Evolutionary conservation across 2,113 vertebrate species (phyloP).

Genomic region (Bubo scandiacus): DNA sequence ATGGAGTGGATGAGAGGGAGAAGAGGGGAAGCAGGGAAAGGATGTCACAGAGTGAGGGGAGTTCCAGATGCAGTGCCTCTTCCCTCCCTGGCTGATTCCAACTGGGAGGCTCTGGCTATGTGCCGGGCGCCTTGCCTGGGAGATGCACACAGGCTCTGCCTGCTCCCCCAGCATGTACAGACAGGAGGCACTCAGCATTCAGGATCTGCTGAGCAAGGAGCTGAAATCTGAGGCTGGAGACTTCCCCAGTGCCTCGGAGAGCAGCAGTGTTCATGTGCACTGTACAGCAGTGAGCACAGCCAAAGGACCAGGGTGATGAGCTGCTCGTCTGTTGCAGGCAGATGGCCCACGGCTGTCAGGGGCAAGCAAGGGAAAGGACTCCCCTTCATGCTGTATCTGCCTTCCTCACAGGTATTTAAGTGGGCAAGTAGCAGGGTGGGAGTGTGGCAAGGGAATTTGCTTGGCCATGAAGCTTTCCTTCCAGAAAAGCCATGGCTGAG

Average conservation of each 20-base stretch:
- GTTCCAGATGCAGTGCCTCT: neutral
- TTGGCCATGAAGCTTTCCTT: neutral
- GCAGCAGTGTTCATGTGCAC: neutral
- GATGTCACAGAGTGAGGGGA: neutral
- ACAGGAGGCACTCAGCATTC: neutral
- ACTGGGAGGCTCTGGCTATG: neutral
- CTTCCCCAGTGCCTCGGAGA: neutral
- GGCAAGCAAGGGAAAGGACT: neutral
- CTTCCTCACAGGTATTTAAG: neutral
- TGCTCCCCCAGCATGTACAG: accelerated
- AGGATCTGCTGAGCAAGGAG: neutral
- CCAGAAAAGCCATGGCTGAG: neutral
- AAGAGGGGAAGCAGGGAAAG: neutral
- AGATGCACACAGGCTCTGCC: neutral
- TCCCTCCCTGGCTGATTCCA: neutral
- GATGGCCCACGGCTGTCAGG: neutral
- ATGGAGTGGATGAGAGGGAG: neutral
- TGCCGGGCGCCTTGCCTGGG: neutral
- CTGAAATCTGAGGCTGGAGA: neutral
- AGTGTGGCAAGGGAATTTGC: neutral
- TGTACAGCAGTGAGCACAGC: neutral
- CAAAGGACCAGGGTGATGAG: neutral
- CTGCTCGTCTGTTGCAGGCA: neutral
- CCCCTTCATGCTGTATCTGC: neutral
- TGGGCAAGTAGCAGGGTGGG: neutral